These are phyloP conservation scores for Leptura quadrifasciata DNA, from an alignment of 2,888 invertebrate species.

Conservation along the genomic window DNA sequence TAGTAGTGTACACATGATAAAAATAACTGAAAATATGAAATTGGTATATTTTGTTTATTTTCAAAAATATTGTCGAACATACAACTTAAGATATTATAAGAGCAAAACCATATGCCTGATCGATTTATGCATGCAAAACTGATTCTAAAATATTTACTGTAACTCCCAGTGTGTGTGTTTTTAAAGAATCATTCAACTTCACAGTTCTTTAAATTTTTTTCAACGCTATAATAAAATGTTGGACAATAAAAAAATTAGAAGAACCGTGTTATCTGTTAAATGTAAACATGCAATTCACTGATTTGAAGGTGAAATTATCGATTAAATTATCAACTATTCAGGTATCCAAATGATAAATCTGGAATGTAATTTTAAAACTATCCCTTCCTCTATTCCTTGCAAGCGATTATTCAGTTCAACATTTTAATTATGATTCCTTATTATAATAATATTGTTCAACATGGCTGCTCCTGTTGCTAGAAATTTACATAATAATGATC, in stretches of 20 bases:
- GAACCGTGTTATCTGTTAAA: neutral
- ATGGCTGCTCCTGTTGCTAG: slow-evolving; percentile 22
- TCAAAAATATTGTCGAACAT: too few relatives aligned
- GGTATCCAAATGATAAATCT: slow-evolving; percentile 34
- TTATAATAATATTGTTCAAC: slow-evolving; percentile 37
- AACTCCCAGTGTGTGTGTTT: too few relatives aligned
- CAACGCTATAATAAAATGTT: neutral
- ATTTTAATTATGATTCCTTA: slow-evolving; percentile 26
- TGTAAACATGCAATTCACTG: slow-evolving; percentile 21
- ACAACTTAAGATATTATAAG: too few relatives aligned
- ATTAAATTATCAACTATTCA: slow-evolving; percentile 32
- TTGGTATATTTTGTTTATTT: too few relatives aligned
- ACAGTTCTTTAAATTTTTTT: neutral
- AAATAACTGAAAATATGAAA: too few relatives aligned
- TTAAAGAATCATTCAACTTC: too few relatives aligned
- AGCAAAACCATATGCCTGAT: too few relatives aligned
- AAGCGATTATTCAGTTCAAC: slow-evolving; percentile 22
- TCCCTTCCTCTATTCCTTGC: slow-evolving; percentile 27
- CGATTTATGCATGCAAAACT: too few relatives aligned
- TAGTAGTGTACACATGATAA: too few relatives aligned
- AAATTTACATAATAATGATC: slow-evolving; percentile 3
- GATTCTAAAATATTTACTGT: too few relatives aligned
- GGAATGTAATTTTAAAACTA: slow-evolving; percentile 40
- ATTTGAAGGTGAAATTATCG: slow-evolving; percentile 25
- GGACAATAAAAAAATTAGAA: neutral